These are phyloP conservation scores for Zeus faber DNA, from an alignment of 2,113 vertebrate species.

Conservation along the genomic window DNA sequence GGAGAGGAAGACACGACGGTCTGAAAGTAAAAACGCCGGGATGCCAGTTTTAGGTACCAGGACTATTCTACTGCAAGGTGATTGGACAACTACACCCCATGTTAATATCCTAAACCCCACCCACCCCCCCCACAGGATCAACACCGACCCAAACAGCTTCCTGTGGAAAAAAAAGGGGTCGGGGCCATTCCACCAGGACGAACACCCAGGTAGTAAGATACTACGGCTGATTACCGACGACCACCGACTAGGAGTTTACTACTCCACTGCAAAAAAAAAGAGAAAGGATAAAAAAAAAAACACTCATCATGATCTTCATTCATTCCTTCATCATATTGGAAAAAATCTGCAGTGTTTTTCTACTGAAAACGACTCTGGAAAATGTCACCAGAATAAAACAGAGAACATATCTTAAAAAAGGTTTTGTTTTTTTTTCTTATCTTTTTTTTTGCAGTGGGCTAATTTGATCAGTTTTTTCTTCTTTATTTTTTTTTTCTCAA, in stretches of 20 bases:
- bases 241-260: neutral
- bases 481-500: neutral
- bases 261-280: conserved; percentile 1
- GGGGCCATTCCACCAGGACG: too few relatives aligned
- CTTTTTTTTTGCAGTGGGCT: neutral
- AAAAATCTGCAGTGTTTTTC: too few relatives aligned
- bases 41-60: conserved; percentile 13
- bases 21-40: neutral
- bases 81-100: conserved; percentile 21
- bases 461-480: too few relatives aligned
- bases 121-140: conserved; percentile 27
- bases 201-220: too few relatives aligned
- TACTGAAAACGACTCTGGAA: neutral
- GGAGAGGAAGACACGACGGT: neutral
- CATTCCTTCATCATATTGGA: too few relatives aligned
- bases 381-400: neutral
- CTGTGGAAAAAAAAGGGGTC: neutral
- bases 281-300: neutral
- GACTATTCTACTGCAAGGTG: conserved; percentile 20
- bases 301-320: too few relatives aligned
- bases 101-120: conserved; percentile 27
- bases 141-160: conserved; percentile 8
- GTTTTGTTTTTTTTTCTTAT: neutral
- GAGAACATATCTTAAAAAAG: neutral
- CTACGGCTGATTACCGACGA: neutral